phyloP scores from a whole-genome alignment of 2,888 invertebrate genomes.

The Chydorus sphaericus region DNA sequence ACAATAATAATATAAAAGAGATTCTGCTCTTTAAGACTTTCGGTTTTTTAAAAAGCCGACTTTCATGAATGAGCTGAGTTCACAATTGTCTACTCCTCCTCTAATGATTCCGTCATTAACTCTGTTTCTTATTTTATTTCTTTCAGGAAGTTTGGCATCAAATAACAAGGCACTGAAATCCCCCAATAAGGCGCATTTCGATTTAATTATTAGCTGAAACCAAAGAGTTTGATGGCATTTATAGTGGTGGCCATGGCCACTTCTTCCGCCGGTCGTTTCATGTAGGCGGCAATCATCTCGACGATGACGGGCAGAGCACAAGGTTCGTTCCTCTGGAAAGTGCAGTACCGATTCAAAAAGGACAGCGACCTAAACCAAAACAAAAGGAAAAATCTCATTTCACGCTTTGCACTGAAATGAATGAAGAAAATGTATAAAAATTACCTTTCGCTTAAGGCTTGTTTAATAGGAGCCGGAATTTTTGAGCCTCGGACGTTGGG shows the following conservation, averaged over 20 bases:
- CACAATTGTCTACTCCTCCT: too few relatives aligned
- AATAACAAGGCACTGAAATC: too few relatives aligned
- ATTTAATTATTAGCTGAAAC: constrained; percentile 28
- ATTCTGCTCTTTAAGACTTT: too few relatives aligned
- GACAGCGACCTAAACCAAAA: constrained; percentile 50
- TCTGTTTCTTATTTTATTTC: too few relatives aligned
- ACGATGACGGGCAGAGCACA: constrained; percentile 84
- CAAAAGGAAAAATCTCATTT: constrained; percentile 11
- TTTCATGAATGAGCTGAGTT: too few relatives aligned
- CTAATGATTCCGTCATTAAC: too few relatives aligned
- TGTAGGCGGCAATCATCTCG: constrained; percentile 86
- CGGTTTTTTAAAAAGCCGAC: too few relatives aligned
- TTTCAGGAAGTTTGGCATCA: too few relatives aligned
- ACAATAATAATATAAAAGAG: too few relatives aligned
- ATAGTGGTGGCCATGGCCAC: constrained; percentile 80
- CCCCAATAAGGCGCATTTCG: too few relatives aligned
- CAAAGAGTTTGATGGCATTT: constrained; percentile 80
- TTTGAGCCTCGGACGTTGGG: constrained; percentile 87
- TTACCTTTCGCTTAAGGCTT: constrained; percentile 66
- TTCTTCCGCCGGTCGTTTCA: constrained; percentile 71
- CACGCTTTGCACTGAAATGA: neutral
- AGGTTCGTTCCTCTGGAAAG: constrained; percentile 91
- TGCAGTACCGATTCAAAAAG: constrained; percentile 76
- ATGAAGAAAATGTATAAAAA: neutral
- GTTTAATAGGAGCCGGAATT: constrained; percentile 71